Conservation (phyloP, 2,113 vertebrate genomes). For the Dryoscopus gambensis region DNA sequence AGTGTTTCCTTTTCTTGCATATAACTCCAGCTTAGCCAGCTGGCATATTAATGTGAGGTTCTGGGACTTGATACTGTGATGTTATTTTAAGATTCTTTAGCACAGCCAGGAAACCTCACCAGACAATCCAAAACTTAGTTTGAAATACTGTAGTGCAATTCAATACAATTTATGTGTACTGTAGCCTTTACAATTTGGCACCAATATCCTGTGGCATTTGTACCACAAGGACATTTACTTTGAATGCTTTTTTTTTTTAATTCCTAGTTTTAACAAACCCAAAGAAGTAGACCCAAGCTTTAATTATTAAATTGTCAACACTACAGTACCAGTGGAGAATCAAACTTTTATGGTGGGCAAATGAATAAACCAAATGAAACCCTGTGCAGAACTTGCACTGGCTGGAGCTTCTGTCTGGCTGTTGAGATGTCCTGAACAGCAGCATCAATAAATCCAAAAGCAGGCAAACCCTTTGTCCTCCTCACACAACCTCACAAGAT, state of each 20-base stretch:
- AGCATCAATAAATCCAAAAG: background rate
- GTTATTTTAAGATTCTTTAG: slow-evolving; percentile 75
- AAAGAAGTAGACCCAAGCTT: background rate
- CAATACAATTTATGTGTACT: slow-evolving; percentile 35
- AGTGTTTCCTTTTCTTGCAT: slow-evolving; percentile 62
- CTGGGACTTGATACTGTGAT: slow-evolving; percentile 65
- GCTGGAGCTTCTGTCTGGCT: background rate
- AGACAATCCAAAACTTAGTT: slow-evolving; percentile 66
- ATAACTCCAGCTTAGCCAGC: slow-evolving; percentile 46
- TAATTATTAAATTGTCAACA: background rate
- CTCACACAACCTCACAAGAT: background rate
- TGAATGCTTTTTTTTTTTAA: background rate
- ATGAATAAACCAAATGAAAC: background rate
- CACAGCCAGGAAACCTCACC: slow-evolving; percentile 71
- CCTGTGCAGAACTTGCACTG: background rate
- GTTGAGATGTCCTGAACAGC: background rate
- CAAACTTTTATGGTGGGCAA: background rate
- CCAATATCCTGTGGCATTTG: background rate
- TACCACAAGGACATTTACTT: slow-evolving; percentile 23
- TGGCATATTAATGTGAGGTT: slow-evolving; percentile 60
- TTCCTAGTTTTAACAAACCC: background rate
- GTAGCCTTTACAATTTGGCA: slow-evolving; percentile 37
- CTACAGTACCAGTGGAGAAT: background rate
- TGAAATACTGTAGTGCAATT: slow-evolving; percentile 60
- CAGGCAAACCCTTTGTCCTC: background rate